phyloP scores from a whole-genome alignment of 2,888 invertebrate genomes.

The Petrophora chlorosata region DNA sequence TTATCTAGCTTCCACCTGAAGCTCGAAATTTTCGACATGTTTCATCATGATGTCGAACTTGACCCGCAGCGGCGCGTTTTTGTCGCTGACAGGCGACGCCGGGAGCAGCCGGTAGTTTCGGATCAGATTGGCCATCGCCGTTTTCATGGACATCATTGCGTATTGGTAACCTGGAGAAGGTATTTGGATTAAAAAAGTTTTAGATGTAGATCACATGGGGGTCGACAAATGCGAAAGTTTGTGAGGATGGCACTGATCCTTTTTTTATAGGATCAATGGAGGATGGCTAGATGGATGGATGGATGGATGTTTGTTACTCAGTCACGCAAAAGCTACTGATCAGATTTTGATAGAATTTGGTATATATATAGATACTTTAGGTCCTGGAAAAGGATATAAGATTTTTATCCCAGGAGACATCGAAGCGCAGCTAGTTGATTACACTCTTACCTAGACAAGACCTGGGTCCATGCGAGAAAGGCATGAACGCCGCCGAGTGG shows the following conservation, averaged over 20 bases:
- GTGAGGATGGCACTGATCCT: no score
- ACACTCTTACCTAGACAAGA: constrained; percentile 49
- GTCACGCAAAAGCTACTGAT: no score
- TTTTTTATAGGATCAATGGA: no score
- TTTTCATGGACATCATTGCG: constrained; percentile 56
- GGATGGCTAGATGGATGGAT: no score
- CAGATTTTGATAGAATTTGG: no score
- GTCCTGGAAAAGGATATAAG: no score
- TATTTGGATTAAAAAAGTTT: constrained; percentile 9
- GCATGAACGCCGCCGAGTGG: constrained; percentile 40
- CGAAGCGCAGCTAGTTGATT: no score
- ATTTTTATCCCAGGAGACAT: no score
- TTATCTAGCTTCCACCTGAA: constrained; percentile 44
- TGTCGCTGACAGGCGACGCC: constrained; percentile 12
- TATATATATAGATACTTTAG: no score
- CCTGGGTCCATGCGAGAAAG: constrained; percentile 52
- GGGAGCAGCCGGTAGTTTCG: constrained; percentile 45
- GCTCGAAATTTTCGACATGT: constrained; percentile 49
- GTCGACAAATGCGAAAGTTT: no score
- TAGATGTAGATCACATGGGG: no score
- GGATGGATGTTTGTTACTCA: no score
- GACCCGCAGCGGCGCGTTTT: constrained; percentile 41
- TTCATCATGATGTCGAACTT: constrained; percentile 57
- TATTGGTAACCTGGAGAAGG: constrained; percentile 47
- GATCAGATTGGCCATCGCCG: constrained; percentile 43